A percentile compares a stretch with the other conserved stretches of the same genome.
These are phyloP conservation scores for Xenopus laevis DNA, from an alignment of 2,113 vertebrate species.

Conservation along the genomic window DNA sequence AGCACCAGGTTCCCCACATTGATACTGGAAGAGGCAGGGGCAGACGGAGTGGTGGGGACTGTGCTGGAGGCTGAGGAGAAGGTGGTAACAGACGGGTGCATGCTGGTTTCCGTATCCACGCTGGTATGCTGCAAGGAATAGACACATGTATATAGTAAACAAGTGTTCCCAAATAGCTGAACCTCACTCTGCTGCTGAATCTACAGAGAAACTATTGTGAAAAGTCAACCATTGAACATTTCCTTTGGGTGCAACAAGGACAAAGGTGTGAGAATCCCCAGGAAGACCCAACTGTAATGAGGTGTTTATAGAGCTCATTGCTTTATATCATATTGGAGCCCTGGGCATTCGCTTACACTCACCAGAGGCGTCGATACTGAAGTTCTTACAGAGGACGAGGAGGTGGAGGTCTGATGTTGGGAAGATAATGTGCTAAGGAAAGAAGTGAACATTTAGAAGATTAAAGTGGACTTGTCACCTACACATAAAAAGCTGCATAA, in stretches of 20 bases:
- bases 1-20: slow-evolving; percentile 81
- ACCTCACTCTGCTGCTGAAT: too few species aligned
- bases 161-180: neutral
- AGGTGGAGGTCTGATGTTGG: slow-evolving; percentile 30
- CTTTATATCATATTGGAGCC: too few species aligned
- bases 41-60: slow-evolving; percentile 71
- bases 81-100: slow-evolving; percentile 87
- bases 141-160: neutral
- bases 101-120: slow-evolving; percentile 82
- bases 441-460: neutral
- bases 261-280: too few species aligned
- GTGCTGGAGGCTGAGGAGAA: slow-evolving; percentile 77
- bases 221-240: too few species aligned
- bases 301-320: too few species aligned
- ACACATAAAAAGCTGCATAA: too few species aligned
- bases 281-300: too few species aligned
- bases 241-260: too few species aligned
- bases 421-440: slow-evolving; percentile 7
- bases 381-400: slow-evolving; percentile 20
- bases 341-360: neutral
- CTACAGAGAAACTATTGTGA: too few species aligned
- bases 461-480: too few species aligned
- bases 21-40: slow-evolving; percentile 67
- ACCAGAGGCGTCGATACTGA: slow-evolving; percentile 23
- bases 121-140: slow-evolving; percentile 70